Base-by-base conservation (phyloP, 2,888 invertebrate species). In the Maniola hyperantus region DNA sequence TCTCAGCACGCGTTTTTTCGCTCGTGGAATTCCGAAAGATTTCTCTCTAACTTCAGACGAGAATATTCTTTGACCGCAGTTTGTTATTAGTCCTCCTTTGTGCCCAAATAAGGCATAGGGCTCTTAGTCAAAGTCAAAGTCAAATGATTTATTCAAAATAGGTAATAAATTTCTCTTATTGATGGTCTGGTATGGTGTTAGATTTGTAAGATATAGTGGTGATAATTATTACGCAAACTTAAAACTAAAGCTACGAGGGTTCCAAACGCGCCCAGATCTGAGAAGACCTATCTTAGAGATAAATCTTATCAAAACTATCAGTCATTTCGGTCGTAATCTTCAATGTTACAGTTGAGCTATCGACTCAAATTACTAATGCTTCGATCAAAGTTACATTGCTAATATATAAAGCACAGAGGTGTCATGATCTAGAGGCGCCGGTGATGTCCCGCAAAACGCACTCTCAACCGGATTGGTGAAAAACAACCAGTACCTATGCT, bases 351-450 rank as follows among this genome's bases (percentile, higher is more conserved):
- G 39, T 18, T 57, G 39, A 42, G 13, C 13, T 57, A 57, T 57
- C 20, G 7, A 36, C 20, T 57, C 42, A 20, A 57, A 55, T 57
- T 42, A 39, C 39, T 57, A 57, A 55, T 55, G 57, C 39, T 20
- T 11, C 57, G 13, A 57, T 57, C 20, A 42, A 34, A 8, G 8
- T 18, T n/a, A n/a, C n/a, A 39, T 20, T 20, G 13, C 39, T 55
- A 11, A 39, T 55, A 11, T 55, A 36, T 48, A 15, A 4, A 18
- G 4, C 48, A 15, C 0, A 48, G 48, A 48, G 48, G 8, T 48
- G 48, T 18, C 18, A 15, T 18, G n/a, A 48, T 48, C 18, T 48
- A 48, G 48, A 48, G 18, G 8, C 8, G n/a, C n/a, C n/a, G 18
- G 1, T 7, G 15, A 46, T 15, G 15, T 48, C 6, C 2, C 18